Base-by-base conservation (phyloP, 1,140 invertebrate species). In the Panagrolaimus sp. region DNA sequence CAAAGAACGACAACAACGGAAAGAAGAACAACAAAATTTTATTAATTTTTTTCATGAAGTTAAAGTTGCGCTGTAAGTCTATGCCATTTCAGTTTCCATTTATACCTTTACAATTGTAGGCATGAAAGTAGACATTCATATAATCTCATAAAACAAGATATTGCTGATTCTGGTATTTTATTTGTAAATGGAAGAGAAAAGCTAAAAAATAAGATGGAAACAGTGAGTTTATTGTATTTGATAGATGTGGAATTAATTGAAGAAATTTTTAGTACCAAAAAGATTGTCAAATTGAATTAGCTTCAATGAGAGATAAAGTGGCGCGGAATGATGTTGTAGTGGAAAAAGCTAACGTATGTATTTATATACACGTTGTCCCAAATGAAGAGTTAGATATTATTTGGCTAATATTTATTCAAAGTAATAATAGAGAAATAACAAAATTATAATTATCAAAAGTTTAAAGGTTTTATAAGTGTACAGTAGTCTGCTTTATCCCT, bases 251-350 rank as follows among this genome's bases (percentile, higher is more conserved):
- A 4, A 38, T 38, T 38, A 4, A 38, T 38, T 7, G n/a, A n/a
- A n/a, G n/a, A n/a, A n/a, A 38, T 38, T 38, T 38, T 38, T 7
- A 38, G 31, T 38, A 38, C 7, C 31, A 38, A 38, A 2, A 38
- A 38, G 7, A 38, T 4, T 38, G 31, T 7, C 31, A 38, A 38
- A 38, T 7, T 38, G 51, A 57, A 9, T 25, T 25, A 5, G 14
- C 14, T 1, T 57, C 51, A 11, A 57, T 57, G 51, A 5, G 51
- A 13, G 27, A 57, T 27, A 13, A 20, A 0, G 20, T 57, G 5
- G 51, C 51, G 11, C 11, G 51, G n/a, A 57, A 57, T 57, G 51
- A 57, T 57, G 51, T 57, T 25, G 51, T 57, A 20, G n/a, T 57
- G n/a, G 51, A 57, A 57, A 57, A 57, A 16, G n/a, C 51, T 57